phyloP scores from a whole-genome alignment of 2,797 vertebrate species.

The Melanotaenia nigrans region DNA sequence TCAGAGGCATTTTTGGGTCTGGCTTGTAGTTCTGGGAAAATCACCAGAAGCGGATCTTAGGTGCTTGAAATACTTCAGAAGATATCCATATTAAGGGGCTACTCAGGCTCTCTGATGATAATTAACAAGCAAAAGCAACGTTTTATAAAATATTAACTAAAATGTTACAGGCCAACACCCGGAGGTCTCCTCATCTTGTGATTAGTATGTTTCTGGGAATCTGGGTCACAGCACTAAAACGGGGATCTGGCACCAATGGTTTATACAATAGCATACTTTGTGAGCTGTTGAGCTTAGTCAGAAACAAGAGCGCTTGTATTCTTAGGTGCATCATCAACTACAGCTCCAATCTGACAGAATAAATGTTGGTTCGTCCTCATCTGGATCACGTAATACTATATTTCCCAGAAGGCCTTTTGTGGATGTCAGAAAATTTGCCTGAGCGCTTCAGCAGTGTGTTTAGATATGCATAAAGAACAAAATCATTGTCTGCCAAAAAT shows the following conservation, averaged over 20 bases:
- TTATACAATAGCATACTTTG: slow-evolving; percentile 37
- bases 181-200: slow-evolving; percentile 39
- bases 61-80: slow-evolving; percentile 8
- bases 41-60: not conserved
- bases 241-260: not conserved
- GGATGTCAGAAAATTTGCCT: not conserved
- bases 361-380: not conserved
- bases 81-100: slow-evolving; percentile 6
- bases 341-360: not conserved
- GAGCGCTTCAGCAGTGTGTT: not conserved
- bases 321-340: not conserved
- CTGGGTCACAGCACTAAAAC: slow-evolving; percentile 43
- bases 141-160: not conserved
- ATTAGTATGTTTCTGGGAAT: slow-evolving; percentile 31
- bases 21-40: slow-evolving; percentile 8
- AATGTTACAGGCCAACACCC: slow-evolving; percentile 22
- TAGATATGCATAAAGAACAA: not conserved
- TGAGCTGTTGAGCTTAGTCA: not conserved
- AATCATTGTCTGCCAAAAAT: not conserved
- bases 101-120: not conserved
- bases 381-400: not conserved
- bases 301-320: not conserved
- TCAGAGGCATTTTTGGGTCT: slow-evolving; percentile 11
- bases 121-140: not conserved
- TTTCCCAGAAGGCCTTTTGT: not conserved